These are phyloP conservation scores for Omphaloscelis lunosa DNA, from an alignment of 2,888 invertebrate species.

Conservation along the genomic window DNA sequence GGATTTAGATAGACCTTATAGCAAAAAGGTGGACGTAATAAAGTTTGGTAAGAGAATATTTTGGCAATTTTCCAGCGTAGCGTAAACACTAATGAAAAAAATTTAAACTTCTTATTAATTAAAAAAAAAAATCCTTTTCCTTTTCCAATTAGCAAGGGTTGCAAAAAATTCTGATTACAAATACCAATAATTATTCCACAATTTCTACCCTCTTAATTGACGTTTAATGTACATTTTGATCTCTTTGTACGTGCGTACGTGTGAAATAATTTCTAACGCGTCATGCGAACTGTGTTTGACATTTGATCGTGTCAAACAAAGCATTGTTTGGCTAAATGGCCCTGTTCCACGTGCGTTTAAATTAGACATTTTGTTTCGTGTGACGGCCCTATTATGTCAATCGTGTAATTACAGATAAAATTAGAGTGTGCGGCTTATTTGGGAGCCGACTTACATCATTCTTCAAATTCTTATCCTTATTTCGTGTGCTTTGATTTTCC, in stretches of 20 bases:
- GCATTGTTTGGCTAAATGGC: conserved; percentile 24
- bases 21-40: neutral
- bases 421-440: conserved; percentile 15
- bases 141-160: conserved; percentile 26
- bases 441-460: neutral
- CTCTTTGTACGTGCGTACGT: conserved; percentile 22
- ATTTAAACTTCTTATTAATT: conserved; percentile 49
- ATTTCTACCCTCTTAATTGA: conserved; percentile 22
- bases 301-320: conserved; percentile 49
- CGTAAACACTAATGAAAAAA: conserved; percentile 49
- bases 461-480: conserved; percentile 3
- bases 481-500: neutral
- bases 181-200: conserved; percentile 22
- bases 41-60: conserved; percentile 12
- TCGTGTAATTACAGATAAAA: conserved; percentile 30
- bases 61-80: conserved; percentile 26
- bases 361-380: conserved; percentile 49
- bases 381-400: conserved; percentile 30
- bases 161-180: conserved; percentile 43
- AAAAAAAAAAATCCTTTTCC: conserved; percentile 11
- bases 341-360: conserved; percentile 25
- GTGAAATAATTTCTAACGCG: conserved; percentile 31
- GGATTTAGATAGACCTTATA: neutral
- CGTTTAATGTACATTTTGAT: conserved; percentile 33
- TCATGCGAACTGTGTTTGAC: conserved; percentile 53